Conservation (phyloP, 2,797 vertebrate genomes). For the Smutsia gigantea region DNA sequence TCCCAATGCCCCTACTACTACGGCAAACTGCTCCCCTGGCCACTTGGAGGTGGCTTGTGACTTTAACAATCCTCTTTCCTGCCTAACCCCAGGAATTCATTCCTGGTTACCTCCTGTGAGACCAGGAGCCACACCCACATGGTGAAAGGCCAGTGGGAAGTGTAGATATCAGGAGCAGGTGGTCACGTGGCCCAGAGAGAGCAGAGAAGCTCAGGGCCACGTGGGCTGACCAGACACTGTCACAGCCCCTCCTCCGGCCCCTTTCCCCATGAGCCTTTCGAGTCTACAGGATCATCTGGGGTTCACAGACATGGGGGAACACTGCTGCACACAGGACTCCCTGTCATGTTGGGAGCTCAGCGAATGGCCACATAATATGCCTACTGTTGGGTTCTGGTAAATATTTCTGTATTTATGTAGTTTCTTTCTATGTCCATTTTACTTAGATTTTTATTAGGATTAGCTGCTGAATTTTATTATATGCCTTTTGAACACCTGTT, state of each 20-base stretch:
- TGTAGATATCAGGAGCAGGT: not conserved
- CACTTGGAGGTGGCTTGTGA: not conserved
- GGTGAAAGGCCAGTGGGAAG: not conserved
- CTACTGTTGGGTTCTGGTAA: not conserved
- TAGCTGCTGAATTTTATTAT: not conserved
- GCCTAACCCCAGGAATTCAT: not conserved
- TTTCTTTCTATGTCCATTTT: not conserved
- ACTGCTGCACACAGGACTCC: not conserved
- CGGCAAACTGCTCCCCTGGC: not conserved
- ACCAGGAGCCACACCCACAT: not conserved
- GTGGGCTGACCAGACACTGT: not conserved
- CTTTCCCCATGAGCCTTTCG: not conserved
- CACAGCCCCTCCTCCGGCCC: not conserved
- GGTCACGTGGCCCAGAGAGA: not conserved
- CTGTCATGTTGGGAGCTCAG: not conserved
- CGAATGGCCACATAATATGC: not conserved
- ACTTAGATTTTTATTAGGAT: not conserved
- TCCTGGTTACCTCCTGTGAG: not conserved
- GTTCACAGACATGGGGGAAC: not conserved
- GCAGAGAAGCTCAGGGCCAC: not conserved
- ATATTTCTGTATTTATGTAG: not conserved
- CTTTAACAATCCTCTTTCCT: not conserved
- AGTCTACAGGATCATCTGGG: not conserved
- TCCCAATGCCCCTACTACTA: not conserved
- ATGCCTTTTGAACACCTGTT: not conserved